Evolutionary conservation across 2,888 invertebrate species (phyloP).

Genomic region (Amblyteles armatorius): DNA sequence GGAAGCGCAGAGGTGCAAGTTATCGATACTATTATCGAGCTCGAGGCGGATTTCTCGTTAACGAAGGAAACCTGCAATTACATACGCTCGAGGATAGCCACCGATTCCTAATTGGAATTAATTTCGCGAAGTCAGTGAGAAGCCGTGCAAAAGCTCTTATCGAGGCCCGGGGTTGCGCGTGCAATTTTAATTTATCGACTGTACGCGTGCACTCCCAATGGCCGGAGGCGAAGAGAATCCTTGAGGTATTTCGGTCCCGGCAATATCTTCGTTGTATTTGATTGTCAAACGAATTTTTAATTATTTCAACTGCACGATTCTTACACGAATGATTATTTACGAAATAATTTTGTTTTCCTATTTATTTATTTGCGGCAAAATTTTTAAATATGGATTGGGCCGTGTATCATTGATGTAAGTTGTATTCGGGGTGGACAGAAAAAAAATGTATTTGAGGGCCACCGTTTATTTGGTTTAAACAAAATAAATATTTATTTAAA

Average conservation of each 20-base stretch:
- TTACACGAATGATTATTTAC: no score
- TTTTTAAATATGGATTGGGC: no score
- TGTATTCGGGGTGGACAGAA: no score
- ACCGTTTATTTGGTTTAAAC: no score
- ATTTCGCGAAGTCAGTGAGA: slow-evolving; percentile 31
- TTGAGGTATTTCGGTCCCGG: background rate
- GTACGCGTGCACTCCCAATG: background rate
- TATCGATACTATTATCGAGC: slow-evolving; percentile 59
- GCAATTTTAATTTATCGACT: background rate
- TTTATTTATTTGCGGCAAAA: no score
- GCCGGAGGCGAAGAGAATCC: background rate
- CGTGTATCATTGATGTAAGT: no score
- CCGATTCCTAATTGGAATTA: slow-evolving; percentile 58
- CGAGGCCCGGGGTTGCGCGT: background rate
- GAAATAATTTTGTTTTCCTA: no score
- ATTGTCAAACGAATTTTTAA: background rate
- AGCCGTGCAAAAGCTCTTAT: slow-evolving; percentile 26
- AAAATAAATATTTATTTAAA: no score
- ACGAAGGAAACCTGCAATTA: slow-evolving; percentile 59
- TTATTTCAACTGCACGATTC: no score
- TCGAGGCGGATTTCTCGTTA: slow-evolving; percentile 1
- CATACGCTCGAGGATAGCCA: slow-evolving; percentile 40
- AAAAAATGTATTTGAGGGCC: no score
- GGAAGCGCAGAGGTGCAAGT: slow-evolving; percentile 20
- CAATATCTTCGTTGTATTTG: background rate